A percentile compares a stretch with the other conserved stretches of the same genome.
Evolutionary conservation across 2,113 vertebrate genomes (phyloP).

Genomic region (Gambusia affinis): DNA sequence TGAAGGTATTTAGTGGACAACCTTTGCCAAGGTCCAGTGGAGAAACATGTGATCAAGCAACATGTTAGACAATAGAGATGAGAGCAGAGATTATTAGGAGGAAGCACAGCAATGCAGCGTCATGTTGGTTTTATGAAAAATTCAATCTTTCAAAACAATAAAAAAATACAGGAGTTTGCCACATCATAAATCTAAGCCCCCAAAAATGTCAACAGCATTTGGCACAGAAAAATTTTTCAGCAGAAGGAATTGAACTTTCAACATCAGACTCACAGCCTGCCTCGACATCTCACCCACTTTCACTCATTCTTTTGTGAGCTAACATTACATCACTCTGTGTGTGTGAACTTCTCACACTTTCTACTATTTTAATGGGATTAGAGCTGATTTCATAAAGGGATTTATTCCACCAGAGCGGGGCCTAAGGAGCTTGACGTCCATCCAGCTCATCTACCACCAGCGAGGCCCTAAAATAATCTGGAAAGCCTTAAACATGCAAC

Average conservation of each 20-base stretch:
- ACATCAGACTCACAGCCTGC: conserved; percentile 13
- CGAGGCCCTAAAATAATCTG: conserved; percentile 30
- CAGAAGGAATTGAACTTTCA: conserved; percentile 9
- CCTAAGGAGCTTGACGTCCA: conserved; percentile 62
- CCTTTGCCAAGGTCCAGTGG: conserved; percentile 54
- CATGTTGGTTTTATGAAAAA: neutral
- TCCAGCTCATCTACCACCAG: conserved; percentile 32
- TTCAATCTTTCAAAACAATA: neutral
- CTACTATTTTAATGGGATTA: conserved; percentile 56
- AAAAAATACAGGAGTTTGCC: neutral
- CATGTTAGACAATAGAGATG: conserved; percentile 18
- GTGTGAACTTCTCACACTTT: conserved; percentile 45
- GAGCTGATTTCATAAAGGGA: conserved; percentile 52
- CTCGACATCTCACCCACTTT: neutral
- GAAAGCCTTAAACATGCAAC: neutral
- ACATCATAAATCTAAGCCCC: neutral
- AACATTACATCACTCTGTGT: conserved; percentile 41
- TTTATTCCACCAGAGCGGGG: conserved; percentile 48
- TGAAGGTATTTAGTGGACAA: conserved; percentile 69
- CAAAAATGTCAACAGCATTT: neutral
- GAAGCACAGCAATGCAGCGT: neutral
- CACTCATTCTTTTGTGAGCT: conserved; percentile 33
- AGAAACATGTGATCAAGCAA: conserved; percentile 26
- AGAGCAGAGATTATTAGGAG: conserved; percentile 11
- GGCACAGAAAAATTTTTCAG: neutral